Evolutionary conservation across 2,888 invertebrate species (phyloP), one percentile per base, ranked within the genome.

Genomic region (Caenorhabditis afra): DNA sequence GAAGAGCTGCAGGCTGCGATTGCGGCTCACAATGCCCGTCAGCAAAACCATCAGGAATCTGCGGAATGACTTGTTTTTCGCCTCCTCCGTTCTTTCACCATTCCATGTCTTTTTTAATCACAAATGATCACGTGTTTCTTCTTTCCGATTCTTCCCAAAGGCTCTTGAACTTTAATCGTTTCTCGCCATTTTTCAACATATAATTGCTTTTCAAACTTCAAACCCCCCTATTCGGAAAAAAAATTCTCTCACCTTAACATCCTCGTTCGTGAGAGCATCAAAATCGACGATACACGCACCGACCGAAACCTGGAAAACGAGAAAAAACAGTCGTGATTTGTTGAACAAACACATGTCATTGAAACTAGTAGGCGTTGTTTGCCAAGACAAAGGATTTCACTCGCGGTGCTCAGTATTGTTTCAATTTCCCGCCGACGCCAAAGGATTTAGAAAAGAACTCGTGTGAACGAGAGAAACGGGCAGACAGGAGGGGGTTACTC

Each of bases 221-320:
- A n/a, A n/a, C n/a, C n/a, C n/a, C n/a, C n/a, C n/a, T n/a, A n/a
- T n/a, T n/a, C n/a, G 7, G 4, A 29, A 29, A 29, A 7, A 29
- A 29, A 29, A 29, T 5, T 7, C 4, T 55, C 61, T 47, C 37
- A 68, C 90, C 94, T 95, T 92, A 29, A 93, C 92, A 45, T 85
- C 57, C 23, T 86, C 82, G 18, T 74, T 77, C 47, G 85, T 81
- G 62, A 87, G 81, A 11, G 87, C 85, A 64, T 90, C 87, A 39
- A 89, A 88, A 79, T 91, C 91, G 23, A 90, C 83, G 59, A 89
- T 86, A 12, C 89, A 79, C 10, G 88, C 91, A 41, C 91, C 91
- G 74, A 90, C 81, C 16, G 89, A 87, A 0, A 90, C 85, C 89
- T 90, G 55, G 29, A 29, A 29, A 29, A 29, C 29, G 7, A 29